A percentile compares a stretch with the other conserved stretches of the same genome.
phyloP scores from a whole-genome alignment of 2,113 vertebrate genomes.

The Willisornis vidua region DNA sequence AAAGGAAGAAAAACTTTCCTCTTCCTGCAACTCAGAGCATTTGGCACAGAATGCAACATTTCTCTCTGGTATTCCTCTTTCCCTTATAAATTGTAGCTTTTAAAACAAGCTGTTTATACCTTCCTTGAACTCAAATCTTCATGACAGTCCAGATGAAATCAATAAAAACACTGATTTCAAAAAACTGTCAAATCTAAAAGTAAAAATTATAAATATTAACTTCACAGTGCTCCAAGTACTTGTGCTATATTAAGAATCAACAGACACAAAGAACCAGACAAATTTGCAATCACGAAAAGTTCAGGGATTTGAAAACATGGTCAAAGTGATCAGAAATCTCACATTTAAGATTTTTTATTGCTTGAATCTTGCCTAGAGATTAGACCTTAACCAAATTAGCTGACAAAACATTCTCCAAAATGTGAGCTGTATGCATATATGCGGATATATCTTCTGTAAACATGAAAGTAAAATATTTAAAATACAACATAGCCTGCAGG shows the following conservation, averaged over 20 bases:
- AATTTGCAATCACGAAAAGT: background rate
- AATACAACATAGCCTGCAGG: background rate
- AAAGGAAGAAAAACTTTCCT: background rate
- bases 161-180: background rate
- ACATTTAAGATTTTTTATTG: background rate
- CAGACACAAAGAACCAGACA: background rate
- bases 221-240: background rate
- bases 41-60: background rate
- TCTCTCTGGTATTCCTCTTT: background rate
- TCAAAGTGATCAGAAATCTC: background rate
- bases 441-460: background rate
- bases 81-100: background rate
- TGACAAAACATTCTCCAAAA: background rate
- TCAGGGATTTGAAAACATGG: background rate
- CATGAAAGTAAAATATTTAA: background rate
- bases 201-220: background rate
- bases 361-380: background rate
- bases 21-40: background rate
- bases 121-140: background rate
- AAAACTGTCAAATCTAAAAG: background rate
- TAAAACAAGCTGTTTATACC: background rate
- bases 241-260: background rate
- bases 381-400: background rate
- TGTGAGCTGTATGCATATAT: background rate
- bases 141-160: background rate